These are phyloP conservation scores for Megaleporinus macrocephalus DNA, from an alignment of 2,113 vertebrate genomes.

Conservation along the genomic window DNA sequence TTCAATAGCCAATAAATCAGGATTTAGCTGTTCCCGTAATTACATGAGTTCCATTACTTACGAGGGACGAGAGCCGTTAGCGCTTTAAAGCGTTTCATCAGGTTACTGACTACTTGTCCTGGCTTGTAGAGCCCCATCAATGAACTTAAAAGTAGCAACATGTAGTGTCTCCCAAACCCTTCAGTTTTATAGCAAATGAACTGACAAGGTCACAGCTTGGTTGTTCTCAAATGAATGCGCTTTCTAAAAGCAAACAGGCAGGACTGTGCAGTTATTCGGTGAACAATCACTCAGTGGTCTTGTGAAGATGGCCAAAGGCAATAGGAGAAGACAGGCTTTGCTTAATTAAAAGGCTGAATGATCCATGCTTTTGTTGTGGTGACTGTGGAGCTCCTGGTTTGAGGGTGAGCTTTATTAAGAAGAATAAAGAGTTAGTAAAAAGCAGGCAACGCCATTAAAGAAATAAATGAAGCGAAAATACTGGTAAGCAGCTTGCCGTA, in stretches of 20 bases:
- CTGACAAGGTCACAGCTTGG: constrained; percentile 1
- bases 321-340: not conserved
- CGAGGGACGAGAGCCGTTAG: not conserved
- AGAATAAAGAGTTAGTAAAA: constrained; percentile 1
- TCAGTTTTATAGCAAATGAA: constrained; percentile 20
- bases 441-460: constrained; percentile 42
- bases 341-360: constrained; percentile 24
- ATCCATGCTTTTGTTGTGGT: not conserved
- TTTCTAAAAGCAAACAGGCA: not conserved
- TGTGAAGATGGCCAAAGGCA: constrained; percentile 33
- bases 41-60: not conserved
- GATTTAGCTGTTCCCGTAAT: not conserved
- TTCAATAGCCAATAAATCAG: not conserved
- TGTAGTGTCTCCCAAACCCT: not conserved
- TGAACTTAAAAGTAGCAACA: not conserved
- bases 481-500: not conserved
- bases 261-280: not conserved
- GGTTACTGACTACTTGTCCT: not conserved
- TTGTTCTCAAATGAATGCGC: not conserved
- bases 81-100: not conserved
- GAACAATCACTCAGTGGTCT: constrained; percentile 17
- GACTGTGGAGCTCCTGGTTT: not conserved
- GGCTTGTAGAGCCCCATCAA: not conserved
- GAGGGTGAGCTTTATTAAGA: constrained; percentile 34
- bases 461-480: constrained; percentile 47